Base-by-base conservation (phyloP, 1,140 invertebrate species). In the Ceratina australensis region DNA sequence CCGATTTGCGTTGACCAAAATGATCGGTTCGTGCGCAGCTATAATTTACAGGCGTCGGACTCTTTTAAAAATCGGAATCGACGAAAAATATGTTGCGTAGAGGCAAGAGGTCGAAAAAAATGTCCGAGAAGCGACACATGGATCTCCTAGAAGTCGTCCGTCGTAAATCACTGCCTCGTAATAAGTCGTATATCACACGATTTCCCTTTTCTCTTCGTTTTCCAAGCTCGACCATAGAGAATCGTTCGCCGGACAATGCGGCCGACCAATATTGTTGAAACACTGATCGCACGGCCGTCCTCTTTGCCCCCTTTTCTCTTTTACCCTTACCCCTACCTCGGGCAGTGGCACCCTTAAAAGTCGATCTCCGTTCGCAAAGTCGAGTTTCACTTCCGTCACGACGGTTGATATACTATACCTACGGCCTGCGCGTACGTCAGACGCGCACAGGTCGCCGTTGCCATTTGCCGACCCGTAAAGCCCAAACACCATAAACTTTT, bases 401-500 rank as follows among this genome's bases (percentile, higher is more conserved):
- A 2, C 3, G 3, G 66, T 75, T 7, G 52, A 52, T 18, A 33
- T 33, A 33, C 28, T 33, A 33, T 33, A 3, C 28, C 28, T 33
- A 33, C 5, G 28, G 2, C 33, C 33, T 42, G 33, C 5, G 33
- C 33, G 8, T 5, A 42, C 3, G 8, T 10, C 33, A 7, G 8
- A 10, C 33, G 49, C 63, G 28, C 2, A 57, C 73, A 50, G 61
- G 66, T 59, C 60, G n/a, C 57, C 20, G 56, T 42, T 7, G 8
- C 33, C 33, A 1, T 42, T 64, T 72, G 49, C 72, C 72, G 79
- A 74, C 52, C 68, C 20, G 20, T n/a, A 47, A 74, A 72, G 69
- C 54, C 85, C 49, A 78, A 86, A 80, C 49, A 82, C 72, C 81
- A 86, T 90, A 89, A 90, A 89, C 57, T 86, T 89, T 87, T 89